A percentile compares a stretch with the other conserved stretches of the same genome.
These are phyloP conservation scores for Myotis myotis DNA, from an alignment of 2,797 vertebrate genomes.

Conservation along the genomic window DNA sequence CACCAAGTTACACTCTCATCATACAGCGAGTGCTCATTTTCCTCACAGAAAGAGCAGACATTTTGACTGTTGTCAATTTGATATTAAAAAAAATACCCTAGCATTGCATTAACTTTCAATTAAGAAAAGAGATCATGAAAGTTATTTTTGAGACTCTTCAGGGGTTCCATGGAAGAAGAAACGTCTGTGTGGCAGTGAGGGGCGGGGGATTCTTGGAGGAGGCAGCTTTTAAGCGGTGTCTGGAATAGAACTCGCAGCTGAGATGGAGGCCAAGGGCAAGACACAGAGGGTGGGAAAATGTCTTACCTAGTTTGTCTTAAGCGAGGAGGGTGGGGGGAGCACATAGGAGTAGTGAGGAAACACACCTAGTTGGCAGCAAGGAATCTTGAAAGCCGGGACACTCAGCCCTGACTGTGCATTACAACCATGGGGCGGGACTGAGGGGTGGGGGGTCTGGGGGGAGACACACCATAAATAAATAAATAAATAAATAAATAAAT, in stretches of 20 bases:
- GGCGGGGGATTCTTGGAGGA: background rate
- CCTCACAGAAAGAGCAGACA: background rate
- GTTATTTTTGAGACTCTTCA: background rate
- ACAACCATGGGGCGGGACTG: background rate
- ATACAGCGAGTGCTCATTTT: background rate
- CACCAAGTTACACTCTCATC: background rate
- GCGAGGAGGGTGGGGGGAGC: background rate
- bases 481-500: too few species aligned
- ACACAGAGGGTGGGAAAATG: background rate
- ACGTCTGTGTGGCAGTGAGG: background rate
- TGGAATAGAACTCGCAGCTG: background rate
- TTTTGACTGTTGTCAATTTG: background rate
- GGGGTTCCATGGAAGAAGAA: background rate
- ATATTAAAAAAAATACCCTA: background rate
- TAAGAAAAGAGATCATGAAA: slow-evolving; percentile 18
- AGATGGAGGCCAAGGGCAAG: background rate
- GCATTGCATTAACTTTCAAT: background rate
- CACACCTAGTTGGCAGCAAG: background rate
- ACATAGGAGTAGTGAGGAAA: background rate
- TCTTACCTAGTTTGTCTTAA: background rate
- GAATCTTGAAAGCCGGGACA: background rate
- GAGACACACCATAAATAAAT: too few species aligned
- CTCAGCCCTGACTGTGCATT: background rate
- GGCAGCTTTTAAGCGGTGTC: background rate
- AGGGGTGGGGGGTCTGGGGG: too few species aligned